Conservation (phyloP, 1,140 invertebrate species). For the Caligus rogercresseyi region DNA sequence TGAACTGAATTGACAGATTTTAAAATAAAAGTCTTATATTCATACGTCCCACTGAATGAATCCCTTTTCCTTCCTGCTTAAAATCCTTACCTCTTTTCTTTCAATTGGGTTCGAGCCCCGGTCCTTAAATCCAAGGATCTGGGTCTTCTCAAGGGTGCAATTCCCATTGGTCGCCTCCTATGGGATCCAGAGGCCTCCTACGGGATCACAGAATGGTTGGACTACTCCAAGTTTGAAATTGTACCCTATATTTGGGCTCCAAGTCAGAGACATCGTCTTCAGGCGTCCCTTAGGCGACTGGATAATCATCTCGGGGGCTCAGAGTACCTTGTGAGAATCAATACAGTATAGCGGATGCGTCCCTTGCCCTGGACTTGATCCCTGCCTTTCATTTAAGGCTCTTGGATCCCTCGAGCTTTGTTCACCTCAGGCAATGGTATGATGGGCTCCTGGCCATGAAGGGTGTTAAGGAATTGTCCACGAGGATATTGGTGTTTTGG, state of each 20-base stretch:
- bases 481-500: no score
- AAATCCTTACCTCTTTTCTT: background rate
- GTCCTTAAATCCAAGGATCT: background rate
- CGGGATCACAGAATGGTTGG: background rate
- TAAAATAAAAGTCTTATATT: no score
- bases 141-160: background rate
- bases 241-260: background rate
- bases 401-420: background rate
- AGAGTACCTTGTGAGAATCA: background rate
- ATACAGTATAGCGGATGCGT: background rate
- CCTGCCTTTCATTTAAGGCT: background rate
- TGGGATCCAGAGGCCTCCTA: background rate
- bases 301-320: background rate
- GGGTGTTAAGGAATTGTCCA: no score
- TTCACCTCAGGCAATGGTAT: background rate
- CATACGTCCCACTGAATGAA: background rate
- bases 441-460: no score
- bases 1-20: no score
- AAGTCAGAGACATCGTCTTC: background rate
- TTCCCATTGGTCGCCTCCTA: background rate
- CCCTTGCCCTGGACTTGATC: background rate
- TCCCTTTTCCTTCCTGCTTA: background rate
- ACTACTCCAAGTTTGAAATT: background rate
- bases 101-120: background rate
- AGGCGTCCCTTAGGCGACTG: background rate